A percentile compares a stretch with the other conserved stretches of the same genome.
phyloP scores from a whole-genome alignment of 2,113 vertebrate genomes.

The Corythaixoides concolor region DNA sequence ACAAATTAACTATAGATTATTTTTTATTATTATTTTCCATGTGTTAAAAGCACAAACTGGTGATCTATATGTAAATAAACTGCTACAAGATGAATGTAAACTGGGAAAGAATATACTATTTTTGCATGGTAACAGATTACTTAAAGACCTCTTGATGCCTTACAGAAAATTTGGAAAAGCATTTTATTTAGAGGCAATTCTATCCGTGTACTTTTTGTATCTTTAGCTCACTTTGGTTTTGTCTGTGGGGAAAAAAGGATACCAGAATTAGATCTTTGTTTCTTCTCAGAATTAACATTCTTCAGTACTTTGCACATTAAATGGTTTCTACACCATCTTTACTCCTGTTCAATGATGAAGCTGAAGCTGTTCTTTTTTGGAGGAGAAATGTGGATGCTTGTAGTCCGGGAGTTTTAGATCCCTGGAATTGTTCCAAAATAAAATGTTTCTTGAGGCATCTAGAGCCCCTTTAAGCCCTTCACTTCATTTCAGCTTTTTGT shows the following conservation, averaged over 20 bases:
- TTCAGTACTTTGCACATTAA: neutral
- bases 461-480: conserved; percentile 50
- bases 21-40: conserved; percentile 44
- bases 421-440: conserved; percentile 34
- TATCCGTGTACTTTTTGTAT: neutral
- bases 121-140: conserved; percentile 74
- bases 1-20: neutral
- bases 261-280: neutral
- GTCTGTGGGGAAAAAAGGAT: neutral
- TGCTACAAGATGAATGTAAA: conserved; percentile 74
- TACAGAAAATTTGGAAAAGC: conserved; percentile 58
- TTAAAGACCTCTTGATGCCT: conserved; percentile 72
- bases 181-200: conserved; percentile 50
- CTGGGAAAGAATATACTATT: conserved; percentile 70
- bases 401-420: neutral
- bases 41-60: conserved; percentile 73
- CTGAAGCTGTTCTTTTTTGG: neutral
- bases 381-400: neutral
- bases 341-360: neutral
- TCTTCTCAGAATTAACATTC: neutral
- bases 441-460: conserved; percentile 56
- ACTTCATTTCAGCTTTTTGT: conserved; percentile 40
- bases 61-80: conserved; percentile 70
- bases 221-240: conserved; percentile 39
- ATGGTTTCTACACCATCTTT: neutral